Evolutionary conservation across 1,140 invertebrate species (phyloP), one percentile per base, ranked within the genome.

Genomic region (Ooceraea biroi): DNA sequence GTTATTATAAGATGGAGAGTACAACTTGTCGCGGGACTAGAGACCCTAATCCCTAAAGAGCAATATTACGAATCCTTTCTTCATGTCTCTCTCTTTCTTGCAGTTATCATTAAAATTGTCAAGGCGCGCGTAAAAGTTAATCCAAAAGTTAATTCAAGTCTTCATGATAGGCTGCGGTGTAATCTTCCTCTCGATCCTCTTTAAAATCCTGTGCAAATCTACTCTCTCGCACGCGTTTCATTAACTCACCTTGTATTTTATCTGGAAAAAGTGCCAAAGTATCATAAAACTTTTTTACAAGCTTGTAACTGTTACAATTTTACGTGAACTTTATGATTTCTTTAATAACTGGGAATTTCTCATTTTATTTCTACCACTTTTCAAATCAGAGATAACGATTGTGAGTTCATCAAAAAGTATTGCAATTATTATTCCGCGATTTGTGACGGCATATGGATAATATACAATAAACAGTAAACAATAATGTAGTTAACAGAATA

Each of bases 11-110:
- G 91, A 91, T 88, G 90, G 89, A 92, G 86, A 73, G 82, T 85
- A 89, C 82, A 87, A 84, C 90, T 86, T 78, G 87, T 91, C 92
- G 82, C 91, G 92, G 92, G 82, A 93, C 92, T 92, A 90, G 86
- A 92, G 90, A 87, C 89, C 88, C 90, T 94, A 94, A 94, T 94
- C 93, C 92, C 93, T 93, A 93, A 94, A 93, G 93, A 94, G 92
- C 93, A 94, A 94, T 94, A 94, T 93, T 94, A 94, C 93, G 92
- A 93, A 94, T 93, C 93, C 92, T 94, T 93, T 93, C 91, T 88
- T 86, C 84, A 90, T 91, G 85, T 82, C 88, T 12, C 10, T 46
- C 27, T 73, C 72, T 76, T 57, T 63, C 44, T 52, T n/a, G 41
- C 77, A 92, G 89, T 93, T 87, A 87, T 83, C 80, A 88, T 90